Conservation (phyloP, 2,888 invertebrate species). For the Acronicta aceris region DNA sequence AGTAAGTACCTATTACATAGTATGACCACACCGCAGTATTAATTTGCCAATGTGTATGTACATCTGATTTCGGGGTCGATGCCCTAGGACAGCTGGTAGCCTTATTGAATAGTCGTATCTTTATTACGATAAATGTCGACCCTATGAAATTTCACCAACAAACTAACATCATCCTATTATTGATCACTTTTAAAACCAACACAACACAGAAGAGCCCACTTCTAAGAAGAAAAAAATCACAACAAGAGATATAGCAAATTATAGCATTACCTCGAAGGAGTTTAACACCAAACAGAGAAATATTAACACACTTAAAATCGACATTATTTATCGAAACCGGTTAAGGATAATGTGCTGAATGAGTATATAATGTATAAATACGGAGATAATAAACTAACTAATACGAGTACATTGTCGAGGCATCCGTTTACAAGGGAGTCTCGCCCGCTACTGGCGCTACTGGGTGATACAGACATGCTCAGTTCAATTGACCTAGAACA, state of each 20-base stretch:
- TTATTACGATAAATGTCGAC: no score
- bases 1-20: no score
- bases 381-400: neutral
- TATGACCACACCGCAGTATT: no score
- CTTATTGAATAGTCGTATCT: no score
- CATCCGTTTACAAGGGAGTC: slow-evolving; percentile 8
- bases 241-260: slow-evolving; percentile 23
- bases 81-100: no score
- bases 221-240: neutral
- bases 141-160: no score
- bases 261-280: slow-evolving; percentile 42
- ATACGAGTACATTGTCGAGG: neutral
- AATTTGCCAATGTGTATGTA: no score
- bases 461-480: slow-evolving; percentile 14
- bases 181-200: neutral
- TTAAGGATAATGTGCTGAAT: neutral
- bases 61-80: no score
- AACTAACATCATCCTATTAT: no score
- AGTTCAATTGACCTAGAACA: slow-evolving; percentile 25
- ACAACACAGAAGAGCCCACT: slow-evolving; percentile 2
- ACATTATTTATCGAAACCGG: slow-evolving; percentile 29
- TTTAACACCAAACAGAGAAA: slow-evolving; percentile 40
- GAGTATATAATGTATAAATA: neutral
- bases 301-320: slow-evolving; percentile 20
- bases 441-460: slow-evolving; percentile 32